Percentiles rank a stretch among this genome's conserved stretches.
These are phyloP conservation scores for Callipepla californica DNA, from an alignment of 2,113 vertebrate species.

Conservation along the genomic window DNA sequence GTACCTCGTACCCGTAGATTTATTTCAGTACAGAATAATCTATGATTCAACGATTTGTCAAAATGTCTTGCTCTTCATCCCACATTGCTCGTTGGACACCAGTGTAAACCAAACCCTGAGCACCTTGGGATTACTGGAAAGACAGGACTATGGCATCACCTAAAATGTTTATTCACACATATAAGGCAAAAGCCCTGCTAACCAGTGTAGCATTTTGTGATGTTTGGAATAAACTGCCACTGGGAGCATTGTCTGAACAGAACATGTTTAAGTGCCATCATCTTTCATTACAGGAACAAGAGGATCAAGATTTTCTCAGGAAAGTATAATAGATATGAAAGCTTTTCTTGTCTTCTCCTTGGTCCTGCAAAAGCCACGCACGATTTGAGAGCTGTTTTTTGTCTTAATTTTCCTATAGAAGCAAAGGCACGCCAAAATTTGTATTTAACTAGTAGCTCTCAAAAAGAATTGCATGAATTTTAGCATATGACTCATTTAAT, in stretches of 20 bases:
- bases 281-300: background rate
- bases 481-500: background rate
- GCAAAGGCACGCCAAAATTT: background rate
- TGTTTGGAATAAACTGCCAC: background rate
- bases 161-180: background rate
- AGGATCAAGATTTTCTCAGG: background rate
- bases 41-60: background rate
- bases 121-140: background rate
- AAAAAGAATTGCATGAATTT: background rate
- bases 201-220: background rate
- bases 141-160: background rate
- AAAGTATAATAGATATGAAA: background rate
- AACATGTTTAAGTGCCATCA: background rate
- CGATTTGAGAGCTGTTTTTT: background rate
- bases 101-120: background rate
- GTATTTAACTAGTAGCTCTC: background rate
- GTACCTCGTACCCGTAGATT: conserved; percentile 26
- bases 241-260: background rate
- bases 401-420: background rate
- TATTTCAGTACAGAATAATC: background rate
- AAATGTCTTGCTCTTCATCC: background rate
- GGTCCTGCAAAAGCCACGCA: background rate
- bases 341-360: background rate
- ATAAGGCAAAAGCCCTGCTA: background rate
- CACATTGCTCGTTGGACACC: background rate